Evolutionary conservation across 2,888 invertebrate species (phyloP), one percentile per base, ranked within the genome.

Genomic region (Drosophila hamatofila): DNA sequence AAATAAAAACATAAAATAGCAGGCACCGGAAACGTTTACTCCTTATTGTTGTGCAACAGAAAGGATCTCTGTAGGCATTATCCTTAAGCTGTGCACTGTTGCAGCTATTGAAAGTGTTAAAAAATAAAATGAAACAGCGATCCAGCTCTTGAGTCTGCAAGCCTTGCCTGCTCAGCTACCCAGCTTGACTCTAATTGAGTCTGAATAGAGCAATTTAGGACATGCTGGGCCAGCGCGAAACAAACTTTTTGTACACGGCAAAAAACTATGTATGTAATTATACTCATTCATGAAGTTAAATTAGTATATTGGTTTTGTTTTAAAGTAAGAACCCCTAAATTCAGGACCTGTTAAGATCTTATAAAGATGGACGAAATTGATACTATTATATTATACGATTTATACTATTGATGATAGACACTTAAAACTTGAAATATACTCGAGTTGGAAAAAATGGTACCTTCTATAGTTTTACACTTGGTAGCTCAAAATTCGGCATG

Each of bases 121-220:
- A 72, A 69, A 69, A 16, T 4, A 9, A 11, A 23, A 6, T 7
- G 23, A 37, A 35, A 68, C 81, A 76, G 60, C 80, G 78, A 84
- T 84, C 85, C 66, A 57, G 70, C 74, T 54, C 57, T 71, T 39
- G 63, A 70, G 62, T 48, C 58, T 54, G 42, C 41, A 63, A 64
- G 55, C 56, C 72, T 41, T 51, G 41, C 62, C 72, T 51, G 61
- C 63, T 30, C 69, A 64, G 69, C 70, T 60, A 23, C 86, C 51
- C 86, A 82, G 87, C 87, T 86, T 86, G 88, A 82, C 88, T 88
- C 74, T 86, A 86, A 86, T 86, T 86, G 86, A 78, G 59, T 59
- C 58, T 88, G 83, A 86, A 86, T 86, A 77, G 80, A 86, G 84
- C 86, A 88, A 83, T 86, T 86, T 86, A 83, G 73, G 42, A 51